Evolutionary conservation across 2,797 vertebrate genomes (phyloP), one percentile per base, ranked within the genome.

Genomic region (Acanthurus leucopareius): DNA sequence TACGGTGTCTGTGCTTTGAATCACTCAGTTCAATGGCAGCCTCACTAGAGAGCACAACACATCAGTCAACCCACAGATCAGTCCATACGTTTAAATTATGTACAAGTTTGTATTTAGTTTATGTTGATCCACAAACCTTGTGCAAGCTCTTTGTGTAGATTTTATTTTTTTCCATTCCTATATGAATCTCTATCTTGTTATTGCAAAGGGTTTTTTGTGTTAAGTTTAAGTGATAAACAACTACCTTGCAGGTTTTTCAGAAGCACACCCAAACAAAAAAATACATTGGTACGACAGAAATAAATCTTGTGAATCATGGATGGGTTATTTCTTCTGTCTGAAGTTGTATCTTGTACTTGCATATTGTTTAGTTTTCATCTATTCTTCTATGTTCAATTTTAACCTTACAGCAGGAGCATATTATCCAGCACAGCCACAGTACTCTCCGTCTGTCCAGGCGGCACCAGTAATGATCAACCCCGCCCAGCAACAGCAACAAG

Each of bases 391-490:
- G 9, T 69, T 69, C 64, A 1, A 22, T 66, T 76, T 51, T 56
- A 5, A 28, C 66, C 45, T 73, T 69, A 19, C 92, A 98, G 96
- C 97, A 77, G 98, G 96, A 82, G 95, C 97, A 16, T 99, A 98
- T 87, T 99, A 98, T 88, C 96, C 98, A 20, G 95, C 97, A 0
- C 97, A 97, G 80, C 82, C 93, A 11, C 97, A 96, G 88, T 99
- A 97, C 92, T 88, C 96, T 0, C 74, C 96, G 1, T 93, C 96
- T 67, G 97, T 98, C 83, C 96, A 97, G 68, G 53, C 97, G 10
- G 72, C 97, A 5, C 93, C 93, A 0, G 97, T 98, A 87, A 97
- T 99, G 91, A 96, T 99, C 88, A 97, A 92, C 92, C 85, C 95
- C 10, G 25, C 92, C 47, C 95, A 94, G 84, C 94, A 91, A 73